Conservation (phyloP, 2,113 vertebrate species). For the Brachypodius melanocephalos region DNA sequence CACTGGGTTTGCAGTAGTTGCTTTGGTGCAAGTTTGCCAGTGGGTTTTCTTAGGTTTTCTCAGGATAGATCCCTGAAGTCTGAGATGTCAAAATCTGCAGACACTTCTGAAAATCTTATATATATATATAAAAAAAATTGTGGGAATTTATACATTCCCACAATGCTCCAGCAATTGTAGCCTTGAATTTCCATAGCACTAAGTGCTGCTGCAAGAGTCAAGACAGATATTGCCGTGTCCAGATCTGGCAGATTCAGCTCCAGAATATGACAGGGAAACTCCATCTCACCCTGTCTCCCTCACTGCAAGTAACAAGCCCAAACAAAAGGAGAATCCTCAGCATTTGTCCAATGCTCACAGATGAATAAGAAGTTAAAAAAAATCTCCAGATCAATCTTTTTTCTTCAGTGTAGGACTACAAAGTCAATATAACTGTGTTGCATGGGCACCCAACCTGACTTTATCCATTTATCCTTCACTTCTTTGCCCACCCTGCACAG, state of each 20-base stretch:
- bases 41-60: neutral
- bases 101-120: neutral
- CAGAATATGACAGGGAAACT: neutral
- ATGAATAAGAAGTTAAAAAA: neutral
- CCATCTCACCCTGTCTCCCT: neutral
- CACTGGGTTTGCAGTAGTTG: neutral
- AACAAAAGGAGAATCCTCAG: neutral
- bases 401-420: neutral
- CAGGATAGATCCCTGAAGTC: neutral
- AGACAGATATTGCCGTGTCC: neutral
- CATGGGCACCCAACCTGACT: neutral
- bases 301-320: neutral
- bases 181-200: neutral
- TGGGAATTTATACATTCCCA: neutral
- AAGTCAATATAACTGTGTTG: neutral
- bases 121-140: too few species aligned
- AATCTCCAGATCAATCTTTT: neutral
- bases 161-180: neutral
- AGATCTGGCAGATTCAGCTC: neutral
- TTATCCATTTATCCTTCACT: neutral
- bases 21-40: neutral
- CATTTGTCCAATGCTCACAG: neutral
- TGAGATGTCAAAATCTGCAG: neutral
- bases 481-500: neutral
- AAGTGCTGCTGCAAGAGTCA: neutral